Conservation (phyloP, 2,888 invertebrate genomes). For the Drosophila greeni region DNA sequence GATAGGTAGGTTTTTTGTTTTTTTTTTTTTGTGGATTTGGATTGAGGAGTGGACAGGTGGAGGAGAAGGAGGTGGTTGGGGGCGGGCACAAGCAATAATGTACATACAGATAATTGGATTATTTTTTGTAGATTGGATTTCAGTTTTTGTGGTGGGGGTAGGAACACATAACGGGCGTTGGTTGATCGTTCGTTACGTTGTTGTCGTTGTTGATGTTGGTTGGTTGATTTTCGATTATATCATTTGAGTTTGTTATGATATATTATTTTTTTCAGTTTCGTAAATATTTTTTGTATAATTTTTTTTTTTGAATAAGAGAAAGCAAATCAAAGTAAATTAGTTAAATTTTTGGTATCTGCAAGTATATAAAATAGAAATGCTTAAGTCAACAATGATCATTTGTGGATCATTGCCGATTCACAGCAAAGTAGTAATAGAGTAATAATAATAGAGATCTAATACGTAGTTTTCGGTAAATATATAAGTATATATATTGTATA, state of each 20-base stretch:
- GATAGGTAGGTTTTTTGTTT: slow-evolving; percentile 51
- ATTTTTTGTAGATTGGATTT: slow-evolving; percentile 36
- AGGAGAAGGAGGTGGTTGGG: slow-evolving; percentile 35
- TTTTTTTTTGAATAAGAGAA: slow-evolving; percentile 76
- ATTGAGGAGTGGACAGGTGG: slow-evolving; percentile 41
- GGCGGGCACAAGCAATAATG: slow-evolving; percentile 67
- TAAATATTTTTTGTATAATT: slow-evolving; percentile 47
- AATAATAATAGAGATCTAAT: slow-evolving; percentile 30
- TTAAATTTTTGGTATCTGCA: slow-evolving; percentile 75
- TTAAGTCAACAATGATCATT: slow-evolving; percentile 73
- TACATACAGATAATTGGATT: slow-evolving; percentile 69
- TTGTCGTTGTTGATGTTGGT: slow-evolving; percentile 46
- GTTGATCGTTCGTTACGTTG: slow-evolving; percentile 46
- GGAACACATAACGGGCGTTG: slow-evolving; percentile 59
- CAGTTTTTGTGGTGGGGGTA: slow-evolving; percentile 30
- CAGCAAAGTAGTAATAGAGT: slow-evolving; percentile 46
- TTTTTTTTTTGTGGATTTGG: slow-evolving; percentile 36
- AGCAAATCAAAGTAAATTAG: slow-evolving; percentile 78
- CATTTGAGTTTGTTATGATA: slow-evolving; percentile 46
- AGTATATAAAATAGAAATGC: slow-evolving; percentile 73
- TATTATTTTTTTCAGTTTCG: slow-evolving; percentile 38
- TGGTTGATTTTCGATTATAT: slow-evolving; percentile 47
- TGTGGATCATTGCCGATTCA: slow-evolving; percentile 64
- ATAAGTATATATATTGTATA: slow-evolving; percentile 17
- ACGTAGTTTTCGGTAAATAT: slow-evolving; percentile 26